Base-by-base conservation (phyloP, 2,797 vertebrate species). In the Aviceda leuphotes region DNA sequence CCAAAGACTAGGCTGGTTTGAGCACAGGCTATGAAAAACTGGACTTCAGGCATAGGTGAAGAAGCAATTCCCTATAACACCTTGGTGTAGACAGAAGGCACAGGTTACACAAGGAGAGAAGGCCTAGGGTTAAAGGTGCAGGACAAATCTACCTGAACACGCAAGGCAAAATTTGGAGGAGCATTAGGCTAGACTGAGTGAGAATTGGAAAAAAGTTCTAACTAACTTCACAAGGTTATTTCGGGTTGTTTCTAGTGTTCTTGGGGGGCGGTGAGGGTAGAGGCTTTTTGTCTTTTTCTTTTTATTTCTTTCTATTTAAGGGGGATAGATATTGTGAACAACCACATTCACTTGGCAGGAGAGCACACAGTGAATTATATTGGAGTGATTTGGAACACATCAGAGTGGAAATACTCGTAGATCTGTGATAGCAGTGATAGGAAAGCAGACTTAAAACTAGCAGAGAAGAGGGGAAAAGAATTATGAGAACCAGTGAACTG, bases 321-420 rank as follows among this genome's bases (percentile, higher is more conserved):
- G 12, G 2, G 18, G 12, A 43, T 4, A 79, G 16, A 49, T 72
- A 72, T 0, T 25, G 19, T 16, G 15, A 49, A 82, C 11, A 25
- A 52, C 3, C 35, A 49, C 3, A 1, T 61, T 89, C 24, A 76
- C 24, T 37, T 56, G 8, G 25, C 37, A 87, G 4, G 0, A 59
- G 12, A 62, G 18, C 44, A 82, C 0, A 0, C 7, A 44, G 25
- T 15, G 39, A 70, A 39, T 82, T 79, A 24, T 12, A 55, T 19
- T 47, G 83, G 15, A 55, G 16, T 28, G 59, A 77, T 66, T 28
- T 59, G 14, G 31, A 94, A 52, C 12, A 54, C n/a, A 50, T 52
- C 19, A 71, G 56, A 67, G 19, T 37, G 12, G 30, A 77, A 85
- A 46, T 25, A 56, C 20, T 28, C 24, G 5, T 12, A 18, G 7